Percentiles rank a stretch among this genome's conserved stretches.
Evolutionary conservation across 2,113 vertebrate species (phyloP).

Genomic region (Erpornis zantholeuca): DNA sequence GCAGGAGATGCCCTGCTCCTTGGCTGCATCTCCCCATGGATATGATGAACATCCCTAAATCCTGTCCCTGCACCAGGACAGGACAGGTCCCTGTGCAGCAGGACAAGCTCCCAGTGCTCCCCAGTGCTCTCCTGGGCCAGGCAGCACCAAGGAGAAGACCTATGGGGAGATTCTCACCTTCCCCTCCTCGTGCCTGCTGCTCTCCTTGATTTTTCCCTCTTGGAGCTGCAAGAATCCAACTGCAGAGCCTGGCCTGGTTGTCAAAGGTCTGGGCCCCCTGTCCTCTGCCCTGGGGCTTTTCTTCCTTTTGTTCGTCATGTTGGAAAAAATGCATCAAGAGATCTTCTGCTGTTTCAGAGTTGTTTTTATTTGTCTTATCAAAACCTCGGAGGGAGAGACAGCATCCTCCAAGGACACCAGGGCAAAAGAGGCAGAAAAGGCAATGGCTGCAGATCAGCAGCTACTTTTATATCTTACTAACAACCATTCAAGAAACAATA

Average conservation of each 20-base stretch:
- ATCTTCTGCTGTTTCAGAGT: too few relatives aligned
- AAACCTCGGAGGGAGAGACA: too few relatives aligned
- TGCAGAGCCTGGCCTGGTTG: neutral
- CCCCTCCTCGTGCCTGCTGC: neutral
- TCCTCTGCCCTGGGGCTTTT: too few relatives aligned
- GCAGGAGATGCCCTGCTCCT: neutral
- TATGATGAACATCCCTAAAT: neutral
- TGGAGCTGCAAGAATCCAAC: neutral
- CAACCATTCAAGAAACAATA: too few relatives aligned
- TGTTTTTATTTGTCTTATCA: too few relatives aligned
- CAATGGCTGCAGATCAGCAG: too few relatives aligned
- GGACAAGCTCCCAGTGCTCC: neutral
- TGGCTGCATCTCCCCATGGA: neutral
- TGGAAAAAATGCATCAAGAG: too few relatives aligned
- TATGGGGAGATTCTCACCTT: rapidly evolving
- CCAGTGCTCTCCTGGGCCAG: rapidly evolving
- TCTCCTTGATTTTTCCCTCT: neutral
- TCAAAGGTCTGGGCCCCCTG: too few relatives aligned
- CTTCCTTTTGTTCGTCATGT: too few relatives aligned
- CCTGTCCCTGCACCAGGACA: neutral
- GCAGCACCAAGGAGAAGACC: neutral
- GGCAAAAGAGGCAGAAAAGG: too few relatives aligned
- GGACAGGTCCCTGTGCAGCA: rapidly evolving
- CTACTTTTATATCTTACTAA: too few relatives aligned
- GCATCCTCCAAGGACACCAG: too few relatives aligned